Conservation (phyloP, 2,797 vertebrate genomes). For the Molossus molossus region DNA sequence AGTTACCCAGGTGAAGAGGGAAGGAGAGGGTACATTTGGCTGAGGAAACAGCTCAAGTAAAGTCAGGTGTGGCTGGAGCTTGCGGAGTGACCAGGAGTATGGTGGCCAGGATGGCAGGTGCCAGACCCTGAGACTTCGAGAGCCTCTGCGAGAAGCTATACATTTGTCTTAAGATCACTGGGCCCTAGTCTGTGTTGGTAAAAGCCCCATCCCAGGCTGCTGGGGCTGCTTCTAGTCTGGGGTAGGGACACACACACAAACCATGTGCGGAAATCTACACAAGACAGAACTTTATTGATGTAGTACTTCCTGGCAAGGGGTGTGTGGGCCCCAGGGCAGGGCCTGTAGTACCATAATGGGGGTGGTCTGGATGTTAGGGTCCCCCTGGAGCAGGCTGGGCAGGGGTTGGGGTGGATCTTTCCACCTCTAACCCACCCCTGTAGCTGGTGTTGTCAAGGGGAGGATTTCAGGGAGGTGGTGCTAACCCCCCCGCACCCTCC, state of each 20-base stretch:
- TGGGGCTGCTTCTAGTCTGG: not conserved
- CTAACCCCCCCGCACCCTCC: not conserved
- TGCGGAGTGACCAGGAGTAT: not conserved
- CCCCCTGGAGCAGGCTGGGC: conserved; percentile 58
- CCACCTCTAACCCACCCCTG: not conserved
- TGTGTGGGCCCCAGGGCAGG: conserved; percentile 73
- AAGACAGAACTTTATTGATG: conserved; percentile 84
- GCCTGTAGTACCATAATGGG: conserved; percentile 78
- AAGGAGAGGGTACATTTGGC: not conserved
- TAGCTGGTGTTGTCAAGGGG: not conserved
- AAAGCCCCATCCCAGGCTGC: not conserved
- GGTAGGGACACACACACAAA: not conserved
- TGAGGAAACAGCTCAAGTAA: not conserved
- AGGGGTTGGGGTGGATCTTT: conserved; percentile 42
- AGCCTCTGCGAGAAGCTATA: not conserved
- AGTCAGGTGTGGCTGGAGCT: not conserved
- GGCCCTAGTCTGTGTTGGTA: not conserved
- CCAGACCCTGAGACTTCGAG: not conserved
- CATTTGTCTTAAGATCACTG: not conserved
- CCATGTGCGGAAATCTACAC: conserved; percentile 19
- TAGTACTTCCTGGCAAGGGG: conserved; percentile 72
- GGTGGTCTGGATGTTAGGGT: conserved; percentile 61
- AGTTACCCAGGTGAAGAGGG: not conserved
- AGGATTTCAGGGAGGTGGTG: conserved; percentile 52
- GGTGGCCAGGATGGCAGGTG: not conserved